A percentile compares a stretch with the other conserved stretches of the same genome.
These are phyloP conservation scores for Taeniopygia guttata DNA, from an alignment of 2,797 vertebrate genomes.

Conservation along the genomic window DNA sequence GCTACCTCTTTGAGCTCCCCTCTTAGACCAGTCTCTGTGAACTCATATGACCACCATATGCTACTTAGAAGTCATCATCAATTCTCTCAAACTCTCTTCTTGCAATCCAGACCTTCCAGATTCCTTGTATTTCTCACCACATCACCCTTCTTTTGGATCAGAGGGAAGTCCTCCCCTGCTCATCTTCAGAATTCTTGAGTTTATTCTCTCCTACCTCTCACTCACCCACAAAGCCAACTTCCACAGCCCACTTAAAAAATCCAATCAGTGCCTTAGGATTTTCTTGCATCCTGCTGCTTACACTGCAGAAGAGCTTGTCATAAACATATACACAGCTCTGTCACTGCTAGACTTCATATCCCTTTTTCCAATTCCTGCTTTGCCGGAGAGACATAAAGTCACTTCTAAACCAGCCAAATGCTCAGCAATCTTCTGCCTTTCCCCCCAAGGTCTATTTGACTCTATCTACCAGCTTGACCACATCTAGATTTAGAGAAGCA, in stretches of 20 bases:
- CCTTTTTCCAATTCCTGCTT: not conserved
- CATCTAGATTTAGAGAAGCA: not conserved
- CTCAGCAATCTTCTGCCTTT: not conserved
- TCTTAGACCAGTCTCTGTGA: not conserved
- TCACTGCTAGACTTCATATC: not conserved
- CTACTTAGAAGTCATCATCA: not conserved
- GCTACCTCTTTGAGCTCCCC: not conserved
- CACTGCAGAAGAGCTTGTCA: not conserved
- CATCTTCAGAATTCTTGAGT: not conserved
- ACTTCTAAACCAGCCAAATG: not conserved
- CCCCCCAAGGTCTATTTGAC: not conserved
- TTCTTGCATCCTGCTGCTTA: not conserved
- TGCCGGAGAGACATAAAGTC: not conserved
- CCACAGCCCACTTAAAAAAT: not conserved
- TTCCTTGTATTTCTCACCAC: not conserved
- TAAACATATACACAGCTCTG: not conserved
- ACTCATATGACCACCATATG: fast-evolving
- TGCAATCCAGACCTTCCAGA: not conserved
- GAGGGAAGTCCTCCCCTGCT: not conserved
- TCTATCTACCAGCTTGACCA: not conserved
- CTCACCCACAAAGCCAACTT: not conserved
- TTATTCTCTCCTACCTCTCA: not conserved
- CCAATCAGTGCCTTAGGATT: not conserved
- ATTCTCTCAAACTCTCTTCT: not conserved
- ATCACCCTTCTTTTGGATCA: not conserved